Conservation (phyloP, 2,113 vertebrate genomes). For the Nothoprocta perdicaria region DNA sequence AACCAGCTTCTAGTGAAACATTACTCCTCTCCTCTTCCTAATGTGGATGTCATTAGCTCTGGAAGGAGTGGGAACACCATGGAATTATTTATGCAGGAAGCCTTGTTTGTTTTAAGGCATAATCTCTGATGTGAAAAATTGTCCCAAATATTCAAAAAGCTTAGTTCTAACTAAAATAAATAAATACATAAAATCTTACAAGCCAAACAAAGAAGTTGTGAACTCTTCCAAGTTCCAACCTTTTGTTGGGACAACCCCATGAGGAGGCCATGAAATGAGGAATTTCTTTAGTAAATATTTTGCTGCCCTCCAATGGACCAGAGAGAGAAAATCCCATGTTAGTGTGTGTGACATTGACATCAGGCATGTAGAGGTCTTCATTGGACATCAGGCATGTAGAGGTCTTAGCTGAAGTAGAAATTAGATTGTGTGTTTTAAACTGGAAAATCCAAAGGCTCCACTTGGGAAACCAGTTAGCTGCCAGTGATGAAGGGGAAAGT, state of each 20-base stretch:
- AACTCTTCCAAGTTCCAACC: neutral
- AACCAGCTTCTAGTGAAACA: neutral
- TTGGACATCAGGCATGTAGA: neutral
- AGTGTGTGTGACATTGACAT: rapidly evolving
- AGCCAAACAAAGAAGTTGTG: neutral
- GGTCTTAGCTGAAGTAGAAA: neutral
- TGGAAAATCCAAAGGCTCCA: neutral
- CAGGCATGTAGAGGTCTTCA: neutral
- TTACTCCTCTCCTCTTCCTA: neutral
- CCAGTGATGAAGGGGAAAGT: rapidly evolving
- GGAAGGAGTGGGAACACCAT: neutral
- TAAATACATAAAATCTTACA: neutral
- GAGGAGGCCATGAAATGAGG: neutral
- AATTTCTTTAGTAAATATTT: slow-evolving; percentile 40
- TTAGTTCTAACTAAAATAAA: slow-evolving; percentile 10
- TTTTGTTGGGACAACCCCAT: neutral
- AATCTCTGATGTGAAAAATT: slow-evolving; percentile 9
- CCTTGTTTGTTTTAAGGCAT: neutral
- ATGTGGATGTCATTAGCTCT: neutral
- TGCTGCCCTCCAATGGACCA: slow-evolving; percentile 73
- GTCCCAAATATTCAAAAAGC: neutral
- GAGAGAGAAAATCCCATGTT: neutral
- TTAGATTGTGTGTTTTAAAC: neutral
- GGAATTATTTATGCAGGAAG: slow-evolving; percentile 11
- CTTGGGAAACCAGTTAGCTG: neutral